Evolutionary conservation across 1,140 invertebrate species (phyloP), one percentile per base, ranked within the genome.

Genomic region (Lepidurus apus): DNA sequence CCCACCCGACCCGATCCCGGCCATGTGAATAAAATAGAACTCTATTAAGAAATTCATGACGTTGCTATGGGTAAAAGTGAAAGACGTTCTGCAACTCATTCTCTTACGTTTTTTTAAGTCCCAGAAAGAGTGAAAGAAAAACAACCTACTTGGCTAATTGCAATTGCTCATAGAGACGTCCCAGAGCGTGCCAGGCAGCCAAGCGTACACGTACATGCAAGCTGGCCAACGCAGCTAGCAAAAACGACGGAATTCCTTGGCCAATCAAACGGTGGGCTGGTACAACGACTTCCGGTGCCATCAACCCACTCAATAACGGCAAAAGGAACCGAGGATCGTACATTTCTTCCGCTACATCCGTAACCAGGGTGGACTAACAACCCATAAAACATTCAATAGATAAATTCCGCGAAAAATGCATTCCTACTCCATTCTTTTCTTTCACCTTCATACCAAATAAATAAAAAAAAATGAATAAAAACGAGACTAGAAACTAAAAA

Each of bases 301-400:
- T 82, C 21, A 93, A 83, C 79, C 88, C 87, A 80, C 87, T 89
- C 78, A 93, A 86, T 24, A 93, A 83, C 7, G 92, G 90, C 76
- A 93, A 86, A 78, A 92, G 85, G 83, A 93, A 94, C 74, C 88
- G 86, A 1, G 92, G 89, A 84, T 93, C 92, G 81, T 93, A 93
- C 43, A 91, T 65, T 43, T 81, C 42, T 7, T 78, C 42, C 42
- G 42, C 17, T 47, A 76, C 9, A 76, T 75, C 26, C 76, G 65
- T 80, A 65, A 65, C 53, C 53, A 65, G n/a, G 53, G 17, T 65
- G 17, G 53, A 21, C 53, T 65, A 21, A 65, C 17, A 65, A 65
- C 4, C 6, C 53, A 65, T 17, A 65, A 21, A 5, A 65, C 53
- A 65, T 65, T 65, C 53, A 65, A 65, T 65, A n/a, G 9, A 65